These are phyloP conservation scores for Ramphastos sulfuratus DNA, from an alignment of 2,113 vertebrate species.

Conservation along the genomic window DNA sequence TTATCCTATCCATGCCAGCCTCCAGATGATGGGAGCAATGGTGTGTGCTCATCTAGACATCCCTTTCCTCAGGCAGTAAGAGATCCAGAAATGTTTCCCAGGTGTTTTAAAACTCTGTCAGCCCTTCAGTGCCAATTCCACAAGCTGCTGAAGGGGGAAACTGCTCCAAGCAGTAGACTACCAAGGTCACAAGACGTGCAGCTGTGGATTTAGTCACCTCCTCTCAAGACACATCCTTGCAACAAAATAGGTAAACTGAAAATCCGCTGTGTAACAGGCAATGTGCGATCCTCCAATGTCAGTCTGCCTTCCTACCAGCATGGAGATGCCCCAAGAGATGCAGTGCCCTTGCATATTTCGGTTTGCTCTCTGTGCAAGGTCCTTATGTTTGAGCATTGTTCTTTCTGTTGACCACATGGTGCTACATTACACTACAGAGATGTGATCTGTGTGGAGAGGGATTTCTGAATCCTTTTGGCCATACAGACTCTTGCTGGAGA, in stretches of 20 bases:
- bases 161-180: conserved; percentile 6
- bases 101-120: background rate
- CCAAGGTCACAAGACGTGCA: background rate
- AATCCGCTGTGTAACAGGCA: conserved; percentile 1
- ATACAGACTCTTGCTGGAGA: background rate
- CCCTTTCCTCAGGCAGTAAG: background rate
- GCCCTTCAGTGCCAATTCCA: background rate
- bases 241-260: conserved; percentile 10
- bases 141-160: conserved; percentile 19
- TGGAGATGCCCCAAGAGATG: background rate
- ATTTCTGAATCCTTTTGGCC: background rate
- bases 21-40: background rate
- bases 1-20: background rate
- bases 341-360: background rate
- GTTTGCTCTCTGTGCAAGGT: background rate
- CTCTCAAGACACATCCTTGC: conserved; percentile 3
- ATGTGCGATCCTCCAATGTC: background rate
- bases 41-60: background rate
- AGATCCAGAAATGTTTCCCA: conserved; percentile 14
- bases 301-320: background rate
- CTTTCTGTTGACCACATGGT: background rate
- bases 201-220: conserved; percentile 32
- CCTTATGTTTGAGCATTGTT: background rate
- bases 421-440: background rate
- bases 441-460: background rate